These are phyloP conservation scores for Psilanteris sp. DNA, from an alignment of 1,140 invertebrate species.

Conservation along the genomic window DNA sequence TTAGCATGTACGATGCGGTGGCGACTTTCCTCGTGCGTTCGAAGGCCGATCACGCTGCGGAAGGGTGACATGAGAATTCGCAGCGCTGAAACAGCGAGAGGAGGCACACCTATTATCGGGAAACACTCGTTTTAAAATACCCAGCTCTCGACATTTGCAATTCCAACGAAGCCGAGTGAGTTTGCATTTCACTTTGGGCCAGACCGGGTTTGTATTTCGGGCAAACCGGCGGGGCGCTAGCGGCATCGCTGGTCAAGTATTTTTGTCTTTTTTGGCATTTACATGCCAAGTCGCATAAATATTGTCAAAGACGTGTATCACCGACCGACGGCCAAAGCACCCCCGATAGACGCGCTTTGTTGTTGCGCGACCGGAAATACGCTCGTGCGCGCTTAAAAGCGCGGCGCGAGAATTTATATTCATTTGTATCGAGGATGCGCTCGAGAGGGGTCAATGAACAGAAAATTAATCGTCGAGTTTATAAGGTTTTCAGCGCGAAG, in stretches of 20 bases:
- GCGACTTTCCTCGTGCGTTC: slow-evolving; percentile 55
- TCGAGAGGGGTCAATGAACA: too few relatives aligned
- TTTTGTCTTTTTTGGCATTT: slow-evolving; percentile 14
- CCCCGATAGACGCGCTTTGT: slow-evolving; percentile 45
- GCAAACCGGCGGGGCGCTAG: slow-evolving; percentile 5
- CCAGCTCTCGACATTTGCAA: slow-evolving; percentile 70
- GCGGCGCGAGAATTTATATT: slow-evolving; percentile 44
- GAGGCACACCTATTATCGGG: slow-evolving; percentile 69
- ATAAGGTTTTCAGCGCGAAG: too few relatives aligned
- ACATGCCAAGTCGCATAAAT: slow-evolving; percentile 67
- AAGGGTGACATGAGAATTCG: slow-evolving; percentile 52
- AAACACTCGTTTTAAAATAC: slow-evolving; percentile 75
- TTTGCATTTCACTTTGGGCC: slow-evolving; percentile 67
- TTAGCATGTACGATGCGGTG: slow-evolving; percentile 57
- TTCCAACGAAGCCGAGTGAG: slow-evolving; percentile 69
- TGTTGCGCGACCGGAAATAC: slow-evolving; percentile 48
- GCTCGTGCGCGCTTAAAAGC: slow-evolving; percentile 40
- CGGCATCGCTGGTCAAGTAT: slow-evolving; percentile 47
- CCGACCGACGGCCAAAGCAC: slow-evolving; percentile 25
- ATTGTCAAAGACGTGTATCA: slow-evolving; percentile 57
- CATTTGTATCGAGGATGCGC: slow-evolving; percentile 29
- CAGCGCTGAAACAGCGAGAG: slow-evolving; percentile 55
- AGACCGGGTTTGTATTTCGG: slow-evolving; percentile 1
- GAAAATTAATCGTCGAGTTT: too few relatives aligned
- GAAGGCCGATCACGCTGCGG: slow-evolving; percentile 57